Evolutionary conservation across 2,113 vertebrate species (phyloP), one percentile per base, ranked within the genome.

Genomic region (Nansenia antarctica): DNA sequence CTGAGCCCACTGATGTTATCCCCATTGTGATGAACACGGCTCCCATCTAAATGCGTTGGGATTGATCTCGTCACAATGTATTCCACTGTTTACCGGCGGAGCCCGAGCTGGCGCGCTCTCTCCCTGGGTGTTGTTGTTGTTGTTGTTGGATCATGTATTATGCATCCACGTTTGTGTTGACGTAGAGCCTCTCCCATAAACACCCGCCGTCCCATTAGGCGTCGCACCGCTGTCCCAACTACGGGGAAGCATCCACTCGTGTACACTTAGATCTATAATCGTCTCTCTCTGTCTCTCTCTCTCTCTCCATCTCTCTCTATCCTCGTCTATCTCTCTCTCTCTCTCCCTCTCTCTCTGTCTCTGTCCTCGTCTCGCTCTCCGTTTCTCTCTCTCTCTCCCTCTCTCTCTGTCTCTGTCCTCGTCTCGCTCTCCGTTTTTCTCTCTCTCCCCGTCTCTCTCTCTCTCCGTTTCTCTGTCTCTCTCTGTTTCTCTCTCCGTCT

Each of bases 1-100:
- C 84, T 79, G 82, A 85, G 76, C 76, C 77, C 76, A 87, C 88
- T 89, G 87, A 88, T 86, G 85, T 83, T 67, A 45, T 79, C 83
- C 83, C 86, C 49, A 14, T 87, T 88, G 86, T 76, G 65, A 80
- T 78, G 34, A 67, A 65, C 77, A 66, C 45, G 7, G 20, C 78
- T 68, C 79, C 74, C 82, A 77, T 77, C 74, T 81, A 58, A 65
- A 55, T 72, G 82, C 69, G 69, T 79, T 87, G 83, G 81, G 83
- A 78, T 45, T 70, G 82, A 80, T 80, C 83, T 80, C 76, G 81
- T 83, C 82, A 86, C 82, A 85, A 77, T 85, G 73, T 70, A 79
- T 85, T 83, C 79, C 79, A 72, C 86, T 83, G 86, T 82, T n/a
- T 49, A 8, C n/a, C 9, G 14, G 39, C 15, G 15, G 39, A 42